Conservation (phyloP, 2,888 invertebrate species). For the Melangyna quadrimaculata region DNA sequence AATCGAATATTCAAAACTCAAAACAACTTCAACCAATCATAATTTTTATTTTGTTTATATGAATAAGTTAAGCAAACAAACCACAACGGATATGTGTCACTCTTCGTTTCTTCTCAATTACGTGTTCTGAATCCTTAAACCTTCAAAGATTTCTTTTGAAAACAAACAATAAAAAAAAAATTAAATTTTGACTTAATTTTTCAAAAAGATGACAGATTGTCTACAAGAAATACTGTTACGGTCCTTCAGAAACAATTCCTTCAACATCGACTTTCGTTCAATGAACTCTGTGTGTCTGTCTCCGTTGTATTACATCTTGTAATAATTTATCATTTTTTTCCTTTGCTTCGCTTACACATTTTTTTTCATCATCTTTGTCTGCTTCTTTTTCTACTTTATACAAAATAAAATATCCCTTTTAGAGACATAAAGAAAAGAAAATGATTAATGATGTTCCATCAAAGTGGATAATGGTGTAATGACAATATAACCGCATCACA, state of each 20-base stretch:
- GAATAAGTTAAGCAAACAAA: not conserved
- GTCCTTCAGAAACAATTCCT: conserved; percentile 4
- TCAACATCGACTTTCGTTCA: conserved; percentile 8
- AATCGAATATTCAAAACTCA: not conserved
- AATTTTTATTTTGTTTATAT: not conserved
- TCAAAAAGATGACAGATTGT: conserved; percentile 17
- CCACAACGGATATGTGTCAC: not conserved
- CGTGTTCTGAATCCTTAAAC: conserved; percentile 1
- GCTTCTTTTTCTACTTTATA: not conserved
- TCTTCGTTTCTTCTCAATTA: not conserved
- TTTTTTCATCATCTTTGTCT: not conserved
- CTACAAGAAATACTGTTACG: conserved; percentile 10
- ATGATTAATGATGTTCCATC: conserved; percentile 36
- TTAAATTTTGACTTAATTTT: conserved; percentile 10
- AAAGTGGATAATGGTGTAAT: conserved; percentile 36
- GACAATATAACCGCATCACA: conserved; percentile 14
- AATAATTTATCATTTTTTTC: conserved; percentile 34
- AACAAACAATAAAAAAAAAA: not conserved
- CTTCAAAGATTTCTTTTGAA: not conserved
- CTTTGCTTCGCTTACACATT: not conserved
- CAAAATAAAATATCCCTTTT: conserved; percentile 6
- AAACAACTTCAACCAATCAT: not conserved
- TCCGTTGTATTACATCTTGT: not conserved
- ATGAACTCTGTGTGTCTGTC: conserved; percentile 8
- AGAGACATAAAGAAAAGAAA: conserved; percentile 1